Evolutionary conservation across 2,888 invertebrate species (phyloP).

Genomic region (Glaucopsyche alexis): DNA sequence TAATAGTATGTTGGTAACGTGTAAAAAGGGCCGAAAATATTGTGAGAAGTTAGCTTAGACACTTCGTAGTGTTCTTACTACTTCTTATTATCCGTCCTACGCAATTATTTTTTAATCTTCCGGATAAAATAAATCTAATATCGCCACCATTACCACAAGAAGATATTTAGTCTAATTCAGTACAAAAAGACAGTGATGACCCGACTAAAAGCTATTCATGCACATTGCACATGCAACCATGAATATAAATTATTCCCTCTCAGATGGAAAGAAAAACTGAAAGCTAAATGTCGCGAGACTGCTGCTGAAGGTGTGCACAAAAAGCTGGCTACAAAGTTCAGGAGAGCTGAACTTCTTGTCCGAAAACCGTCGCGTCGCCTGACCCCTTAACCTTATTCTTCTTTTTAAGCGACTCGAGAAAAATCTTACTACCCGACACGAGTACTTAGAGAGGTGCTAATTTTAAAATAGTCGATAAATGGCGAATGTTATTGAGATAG

Average conservation of each 20-base stretch:
- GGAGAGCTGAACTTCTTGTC: constrained; percentile 39
- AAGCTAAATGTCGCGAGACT: not conserved
- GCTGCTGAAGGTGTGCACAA: not conserved
- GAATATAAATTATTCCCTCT: not conserved
- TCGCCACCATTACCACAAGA: not conserved
- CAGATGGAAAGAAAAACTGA: constrained; percentile 1
- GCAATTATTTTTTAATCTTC: too few species aligned
- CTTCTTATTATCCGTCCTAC: too few species aligned
- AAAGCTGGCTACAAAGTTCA: constrained; percentile 17
- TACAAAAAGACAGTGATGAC: too few species aligned
- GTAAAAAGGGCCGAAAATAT: constrained; percentile 1
- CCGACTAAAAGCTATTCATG: not conserved
- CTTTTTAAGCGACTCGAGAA: constrained; percentile 55
- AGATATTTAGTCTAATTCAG: not conserved
- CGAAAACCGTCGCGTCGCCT: constrained; percentile 47
- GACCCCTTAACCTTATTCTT: constrained; percentile 62
- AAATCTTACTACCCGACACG: constrained; percentile 54
- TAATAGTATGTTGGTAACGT: not conserved
- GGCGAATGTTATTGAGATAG: constrained; percentile 24
- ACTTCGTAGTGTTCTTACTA: not conserved
- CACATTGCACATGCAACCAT: not conserved
- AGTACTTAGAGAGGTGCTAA: constrained; percentile 42
- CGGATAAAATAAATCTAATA: not conserved
- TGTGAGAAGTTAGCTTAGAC: not conserved
- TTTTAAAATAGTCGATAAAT: constrained; percentile 36